These are phyloP conservation scores for Leptinotarsa juncta DNA, from an alignment of 2,888 invertebrate species.

Conservation along the genomic window DNA sequence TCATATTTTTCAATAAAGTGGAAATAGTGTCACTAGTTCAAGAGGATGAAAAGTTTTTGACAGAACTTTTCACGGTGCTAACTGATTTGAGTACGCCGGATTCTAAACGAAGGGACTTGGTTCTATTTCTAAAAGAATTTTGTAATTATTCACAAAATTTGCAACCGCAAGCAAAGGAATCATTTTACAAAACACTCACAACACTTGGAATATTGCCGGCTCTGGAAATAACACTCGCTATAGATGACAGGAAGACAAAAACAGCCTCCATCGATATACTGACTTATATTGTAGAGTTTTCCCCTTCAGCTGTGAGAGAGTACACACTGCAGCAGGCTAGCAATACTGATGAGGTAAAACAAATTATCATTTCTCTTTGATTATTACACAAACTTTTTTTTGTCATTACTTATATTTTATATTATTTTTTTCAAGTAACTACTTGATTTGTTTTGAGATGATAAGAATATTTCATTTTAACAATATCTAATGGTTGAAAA, in stretches of 20 bases:
- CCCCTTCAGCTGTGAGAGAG: slow-evolving; percentile 96
- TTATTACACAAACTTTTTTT: not conserved
- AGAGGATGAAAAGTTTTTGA: slow-evolving; percentile 97
- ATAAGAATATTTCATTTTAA: too few species aligned
- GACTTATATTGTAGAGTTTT: slow-evolving; percentile 98
- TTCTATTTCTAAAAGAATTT: slow-evolving; percentile 98
- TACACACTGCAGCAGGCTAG: slow-evolving; percentile 94
- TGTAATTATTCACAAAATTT: slow-evolving; percentile 99
- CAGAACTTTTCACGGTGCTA: slow-evolving; percentile 93
- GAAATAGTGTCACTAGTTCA: slow-evolving; percentile 98
- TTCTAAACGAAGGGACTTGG: slow-evolving; percentile 89
- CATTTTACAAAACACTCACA: slow-evolving; percentile 95
- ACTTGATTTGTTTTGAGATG: not conserved
- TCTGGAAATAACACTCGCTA: slow-evolving; percentile 89
- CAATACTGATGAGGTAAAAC: slow-evolving; percentile 85
- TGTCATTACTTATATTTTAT: slow-evolving; percentile 27
- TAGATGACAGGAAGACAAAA: slow-evolving; percentile 94
- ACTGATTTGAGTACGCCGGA: slow-evolving; percentile 90
- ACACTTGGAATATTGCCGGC: slow-evolving; percentile 89
- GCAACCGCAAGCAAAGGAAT: slow-evolving; percentile 96
- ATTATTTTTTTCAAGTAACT: not conserved
- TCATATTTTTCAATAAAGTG: slow-evolving; percentile 99
- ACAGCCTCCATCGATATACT: slow-evolving; percentile 98
- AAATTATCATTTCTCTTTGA: not conserved
- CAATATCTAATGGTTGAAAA: too few species aligned